These are phyloP conservation scores for Balaeniceps rex DNA, from an alignment of 2,113 vertebrate genomes.

Conservation along the genomic window DNA sequence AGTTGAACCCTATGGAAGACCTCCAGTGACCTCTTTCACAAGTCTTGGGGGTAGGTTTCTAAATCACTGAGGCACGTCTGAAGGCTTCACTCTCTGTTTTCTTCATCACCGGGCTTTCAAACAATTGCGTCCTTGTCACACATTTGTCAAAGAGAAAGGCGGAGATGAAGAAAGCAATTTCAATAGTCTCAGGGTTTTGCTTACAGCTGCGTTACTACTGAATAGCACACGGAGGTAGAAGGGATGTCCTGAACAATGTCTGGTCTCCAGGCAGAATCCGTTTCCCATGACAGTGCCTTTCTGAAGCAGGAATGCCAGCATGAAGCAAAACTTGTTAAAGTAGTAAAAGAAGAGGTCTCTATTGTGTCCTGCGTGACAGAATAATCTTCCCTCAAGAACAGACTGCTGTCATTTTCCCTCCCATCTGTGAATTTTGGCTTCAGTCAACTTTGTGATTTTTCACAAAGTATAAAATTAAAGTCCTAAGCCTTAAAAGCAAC, in stretches of 20 bases:
- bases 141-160: conserved; percentile 49
- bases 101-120: background rate
- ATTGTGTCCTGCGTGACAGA: conserved; percentile 71
- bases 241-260: conserved; percentile 68
- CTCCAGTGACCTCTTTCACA: conserved; percentile 38
- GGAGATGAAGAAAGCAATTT: conserved; percentile 48
- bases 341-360: conserved; percentile 67
- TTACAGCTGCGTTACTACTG: conserved; percentile 44
- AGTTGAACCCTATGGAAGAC: conserved; percentile 36
- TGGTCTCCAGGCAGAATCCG: conserved; percentile 61
- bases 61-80: conserved; percentile 39
- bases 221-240: conserved; percentile 38
- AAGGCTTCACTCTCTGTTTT: conserved; percentile 19
- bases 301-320: conserved; percentile 71
- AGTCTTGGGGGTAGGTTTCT: conserved; percentile 25
- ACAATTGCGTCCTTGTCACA: conserved; percentile 57
- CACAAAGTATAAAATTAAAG: conserved; percentile 34
- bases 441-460: conserved; percentile 34
- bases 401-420: conserved; percentile 58
- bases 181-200: conserved; percentile 47
- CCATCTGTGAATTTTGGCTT: conserved; percentile 65
- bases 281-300: conserved; percentile 73
- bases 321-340: conserved; percentile 75
- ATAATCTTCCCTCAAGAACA: conserved; percentile 73
- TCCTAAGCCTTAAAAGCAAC: background rate